Conservation (phyloP, 2,797 vertebrate genomes). For the Pseudomugil tenellus region DNA sequence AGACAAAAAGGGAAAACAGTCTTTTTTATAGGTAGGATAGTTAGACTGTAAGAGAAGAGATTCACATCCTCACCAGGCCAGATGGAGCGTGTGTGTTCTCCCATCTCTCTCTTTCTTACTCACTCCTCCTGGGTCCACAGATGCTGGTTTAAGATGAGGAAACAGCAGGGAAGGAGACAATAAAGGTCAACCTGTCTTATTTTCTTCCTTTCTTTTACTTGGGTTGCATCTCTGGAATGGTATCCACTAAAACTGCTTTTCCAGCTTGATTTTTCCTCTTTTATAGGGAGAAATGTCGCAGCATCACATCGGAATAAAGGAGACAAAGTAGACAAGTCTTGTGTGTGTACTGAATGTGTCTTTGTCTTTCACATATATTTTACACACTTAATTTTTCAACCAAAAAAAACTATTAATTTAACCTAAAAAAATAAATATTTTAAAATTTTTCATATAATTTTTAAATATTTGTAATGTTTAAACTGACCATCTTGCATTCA, state of each 20-base stretch:
- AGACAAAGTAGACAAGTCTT: constrained; percentile 9
- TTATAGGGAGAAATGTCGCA: constrained; percentile 36
- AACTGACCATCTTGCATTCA: too few relatives aligned
- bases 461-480: too few relatives aligned
- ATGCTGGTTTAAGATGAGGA: constrained; percentile 52
- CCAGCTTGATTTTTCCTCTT: constrained; percentile 45
- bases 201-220: constrained; percentile 31
- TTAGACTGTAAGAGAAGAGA: constrained; percentile 40
- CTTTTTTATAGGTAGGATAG: constrained; percentile 11
- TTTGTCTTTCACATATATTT: background rate
- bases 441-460: too few relatives aligned
- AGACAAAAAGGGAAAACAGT: constrained; percentile 27
- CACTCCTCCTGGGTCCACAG: constrained; percentile 51
- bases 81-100: constrained; percentile 32
- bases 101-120: constrained; percentile 7
- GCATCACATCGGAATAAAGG: constrained; percentile 28
- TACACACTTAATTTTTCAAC: background rate
- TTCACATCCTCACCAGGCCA: constrained; percentile 39
- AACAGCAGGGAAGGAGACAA: constrained; percentile 62
- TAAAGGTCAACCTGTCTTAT: constrained; percentile 69
- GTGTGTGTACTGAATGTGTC: constrained; percentile 9
- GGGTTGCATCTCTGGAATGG: constrained; percentile 54
- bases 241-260: constrained; percentile 58
- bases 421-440: too few relatives aligned
- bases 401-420: background rate